Conservation (phyloP, 2,888 invertebrate genomes). For the Lepidonotus clava region DNA sequence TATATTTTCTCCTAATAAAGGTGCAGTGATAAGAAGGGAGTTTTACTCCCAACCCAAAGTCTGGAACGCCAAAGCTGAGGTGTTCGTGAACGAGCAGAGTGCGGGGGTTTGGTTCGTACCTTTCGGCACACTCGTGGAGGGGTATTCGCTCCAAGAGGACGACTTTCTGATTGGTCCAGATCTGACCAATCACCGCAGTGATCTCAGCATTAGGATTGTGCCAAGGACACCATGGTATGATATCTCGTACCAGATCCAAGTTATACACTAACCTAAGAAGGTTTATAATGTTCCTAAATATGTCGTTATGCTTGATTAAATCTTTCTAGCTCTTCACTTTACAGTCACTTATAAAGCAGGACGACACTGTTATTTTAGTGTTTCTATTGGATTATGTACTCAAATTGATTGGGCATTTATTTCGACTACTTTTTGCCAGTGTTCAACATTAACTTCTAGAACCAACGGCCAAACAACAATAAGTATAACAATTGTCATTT, state of each 20-base stretch:
- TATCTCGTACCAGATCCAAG: conserved; percentile 38
- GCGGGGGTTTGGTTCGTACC: conserved; percentile 61
- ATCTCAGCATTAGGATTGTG: not conserved
- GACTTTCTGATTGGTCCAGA: conserved; percentile 52
- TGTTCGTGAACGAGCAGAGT: conserved; percentile 57
- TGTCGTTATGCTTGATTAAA: too few species aligned
- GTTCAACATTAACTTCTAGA: too few species aligned
- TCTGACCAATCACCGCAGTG: not conserved
- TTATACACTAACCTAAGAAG: conserved; percentile 28
- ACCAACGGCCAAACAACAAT: too few species aligned
- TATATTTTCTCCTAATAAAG: conserved; percentile 23
- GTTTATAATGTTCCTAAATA: too few species aligned
- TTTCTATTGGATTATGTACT: too few species aligned
- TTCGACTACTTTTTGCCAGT: too few species aligned
- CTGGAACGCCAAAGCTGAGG: conserved; percentile 62
- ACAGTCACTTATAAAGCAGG: too few species aligned
- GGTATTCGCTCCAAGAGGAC: conserved; percentile 61
- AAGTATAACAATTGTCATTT: too few species aligned
- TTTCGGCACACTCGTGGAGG: conserved; percentile 61
- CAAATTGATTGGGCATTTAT: too few species aligned
- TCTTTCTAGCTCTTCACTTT: too few species aligned
- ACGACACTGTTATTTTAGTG: too few species aligned
- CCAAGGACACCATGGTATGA: conserved; percentile 52
- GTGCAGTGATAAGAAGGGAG: conserved; percentile 57
- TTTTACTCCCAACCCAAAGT: conserved; percentile 55